These are phyloP conservation scores for Tetheella fluctuosa DNA, from an alignment of 2,888 invertebrate species.

Conservation along the genomic window DNA sequence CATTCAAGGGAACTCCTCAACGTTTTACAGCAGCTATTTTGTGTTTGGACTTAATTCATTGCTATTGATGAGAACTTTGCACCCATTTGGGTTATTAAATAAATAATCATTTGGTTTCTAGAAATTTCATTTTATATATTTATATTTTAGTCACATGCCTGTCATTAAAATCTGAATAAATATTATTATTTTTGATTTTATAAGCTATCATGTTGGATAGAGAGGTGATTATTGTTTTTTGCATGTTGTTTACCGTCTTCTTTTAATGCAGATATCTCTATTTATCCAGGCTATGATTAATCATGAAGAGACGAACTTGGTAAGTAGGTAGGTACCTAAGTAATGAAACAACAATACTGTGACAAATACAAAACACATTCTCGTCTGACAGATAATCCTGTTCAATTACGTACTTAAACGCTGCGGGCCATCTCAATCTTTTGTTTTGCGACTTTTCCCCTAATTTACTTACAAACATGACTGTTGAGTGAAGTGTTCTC, in stretches of 20 bases:
- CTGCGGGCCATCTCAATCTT: constrained; percentile 23
- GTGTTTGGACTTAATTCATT: no score
- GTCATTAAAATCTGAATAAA: neutral
- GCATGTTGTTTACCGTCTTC: neutral
- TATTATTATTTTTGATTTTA: no score
- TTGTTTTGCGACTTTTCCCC: constrained; percentile 25
- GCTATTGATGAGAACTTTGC: no score
- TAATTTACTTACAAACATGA: constrained; percentile 34
- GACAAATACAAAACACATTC: neutral
- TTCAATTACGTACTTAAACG: constrained; percentile 22
- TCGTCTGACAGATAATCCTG: constrained; percentile 22
- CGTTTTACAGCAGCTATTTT: no score
- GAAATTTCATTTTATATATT: no score
- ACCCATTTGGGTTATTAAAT: neutral
- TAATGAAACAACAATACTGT: neutral
- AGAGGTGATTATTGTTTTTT: neutral
- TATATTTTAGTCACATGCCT: no score
- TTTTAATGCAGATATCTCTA: neutral
- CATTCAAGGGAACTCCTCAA: no score
- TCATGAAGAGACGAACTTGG: neutral
- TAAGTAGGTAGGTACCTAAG: neutral
- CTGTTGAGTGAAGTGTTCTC: constrained; percentile 26
- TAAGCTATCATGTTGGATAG: no score
- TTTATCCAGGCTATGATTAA: neutral
- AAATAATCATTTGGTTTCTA: neutral